Evolutionary conservation across 2,797 vertebrate genomes (phyloP), one percentile per base, ranked within the genome.

Genomic region (Decapterus maruadsi): DNA sequence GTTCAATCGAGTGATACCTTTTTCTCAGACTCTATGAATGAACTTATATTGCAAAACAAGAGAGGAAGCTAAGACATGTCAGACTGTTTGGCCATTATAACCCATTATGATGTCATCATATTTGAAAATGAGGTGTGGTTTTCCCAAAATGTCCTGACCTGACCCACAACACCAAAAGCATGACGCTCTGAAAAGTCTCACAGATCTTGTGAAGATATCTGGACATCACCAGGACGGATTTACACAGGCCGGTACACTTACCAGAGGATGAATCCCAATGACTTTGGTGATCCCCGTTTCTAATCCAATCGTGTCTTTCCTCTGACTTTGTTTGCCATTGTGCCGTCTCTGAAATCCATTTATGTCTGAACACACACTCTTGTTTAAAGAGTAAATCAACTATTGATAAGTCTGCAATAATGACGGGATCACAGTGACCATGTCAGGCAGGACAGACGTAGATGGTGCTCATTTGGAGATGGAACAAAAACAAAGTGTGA

Each of bases 401-500:
- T 36, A 12, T 42, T 31, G 26, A 82, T 38, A 61, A 9, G 29
- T 48, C 38, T 60, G 20, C 20, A 36, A 14, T 45, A 73, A 60
- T 65, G 34, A 76, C 58, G n/a, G n/a, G 12, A 4, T 48, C 48
- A 68, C 50, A 17, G 50, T 29, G 57, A 20, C 8, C 46, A 6
- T 16, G 3, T 38, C 17, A 55, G 48, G 12, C 5, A 22, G 13
- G 0, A 63, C 1, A 40, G 17, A 50, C 29, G 61, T 19, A 46
- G 40, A 48, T 13, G 9, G 40, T 48, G n/a, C 22, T 40, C 11
- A 69, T 62, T 22, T 68, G 51, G 34, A 40, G 26, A 60, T 7
- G 6, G 40, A 66, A 4, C 10, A 46, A 45, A 56, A 61, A 3
- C n/a, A 2, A 16, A 16, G 2, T 64, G 38, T 8, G 40, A 19